phyloP scores from a whole-genome alignment of 2,797 vertebrate species.

The Crocidura indochinensis region DNA sequence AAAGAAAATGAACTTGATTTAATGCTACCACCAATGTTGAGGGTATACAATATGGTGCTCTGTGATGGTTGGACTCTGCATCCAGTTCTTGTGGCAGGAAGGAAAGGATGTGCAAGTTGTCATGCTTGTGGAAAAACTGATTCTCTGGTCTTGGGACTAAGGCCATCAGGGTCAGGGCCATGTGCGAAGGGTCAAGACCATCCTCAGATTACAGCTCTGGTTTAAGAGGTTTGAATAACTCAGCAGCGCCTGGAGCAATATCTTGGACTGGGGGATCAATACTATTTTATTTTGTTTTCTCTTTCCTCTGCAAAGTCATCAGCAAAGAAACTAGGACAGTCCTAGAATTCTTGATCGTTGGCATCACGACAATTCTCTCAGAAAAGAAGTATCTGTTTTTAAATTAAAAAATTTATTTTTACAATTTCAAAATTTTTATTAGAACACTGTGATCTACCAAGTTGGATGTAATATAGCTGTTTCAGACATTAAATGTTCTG shows the following conservation, averaged over 20 bases:
- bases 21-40: background rate
- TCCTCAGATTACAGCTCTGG: conserved; percentile 40
- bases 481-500: too few species aligned
- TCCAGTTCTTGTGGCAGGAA: background rate
- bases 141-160: conserved; percentile 24
- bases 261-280: conserved; percentile 47
- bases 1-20: background rate
- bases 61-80: background rate
- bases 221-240: conserved; percentile 58
- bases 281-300: conserved; percentile 62
- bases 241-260: conserved; percentile 24
- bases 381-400: background rate
- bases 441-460: too few species aligned
- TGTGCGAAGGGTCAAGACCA: conserved; percentile 62
- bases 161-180: background rate
- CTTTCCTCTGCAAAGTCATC: conserved; percentile 68
- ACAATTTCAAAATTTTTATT: too few species aligned
- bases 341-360: conserved; percentile 58
- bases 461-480: too few species aligned
- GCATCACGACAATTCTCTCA: background rate
- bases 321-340: background rate
- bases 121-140: too few species aligned
- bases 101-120: background rate
- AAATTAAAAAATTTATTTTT: too few species aligned
- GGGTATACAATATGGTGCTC: background rate